phyloP scores from a whole-genome alignment of 2,113 vertebrate species.

The Glareola pratincola region DNA sequence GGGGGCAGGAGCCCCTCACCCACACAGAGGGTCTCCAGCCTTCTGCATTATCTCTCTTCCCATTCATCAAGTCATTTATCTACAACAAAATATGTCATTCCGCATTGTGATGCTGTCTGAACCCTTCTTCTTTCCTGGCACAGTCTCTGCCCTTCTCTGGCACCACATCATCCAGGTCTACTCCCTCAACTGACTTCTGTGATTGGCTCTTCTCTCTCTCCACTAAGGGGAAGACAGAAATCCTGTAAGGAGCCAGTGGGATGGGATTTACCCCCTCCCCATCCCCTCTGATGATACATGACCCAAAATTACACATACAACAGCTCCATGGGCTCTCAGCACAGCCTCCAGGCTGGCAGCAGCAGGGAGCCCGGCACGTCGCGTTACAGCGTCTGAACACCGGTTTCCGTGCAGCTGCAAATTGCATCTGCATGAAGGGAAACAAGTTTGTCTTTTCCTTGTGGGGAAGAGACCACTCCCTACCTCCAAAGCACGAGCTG shows the following conservation, averaged over 20 bases:
- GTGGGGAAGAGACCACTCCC: conserved; percentile 9
- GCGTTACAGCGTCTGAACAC: not conserved
- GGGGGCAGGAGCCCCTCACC: not conserved
- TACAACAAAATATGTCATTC: not conserved
- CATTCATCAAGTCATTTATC: not conserved
- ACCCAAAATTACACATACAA: not conserved
- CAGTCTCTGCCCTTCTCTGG: not conserved
- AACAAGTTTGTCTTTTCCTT: conserved; percentile 35
- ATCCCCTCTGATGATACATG: not conserved
- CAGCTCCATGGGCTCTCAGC: not conserved
- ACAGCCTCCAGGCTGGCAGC: not conserved
- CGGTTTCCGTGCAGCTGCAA: not conserved
- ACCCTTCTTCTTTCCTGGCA: not conserved
- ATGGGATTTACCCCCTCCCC: not conserved
- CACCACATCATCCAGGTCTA: not conserved
- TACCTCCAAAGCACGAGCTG: conserved; percentile 60
- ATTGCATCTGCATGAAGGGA: conserved; percentile 34
- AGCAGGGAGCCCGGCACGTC: rapidly evolving
- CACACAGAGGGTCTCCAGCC: not conserved
- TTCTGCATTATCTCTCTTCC: not conserved
- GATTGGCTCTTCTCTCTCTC: not conserved
- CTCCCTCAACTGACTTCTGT: not conserved
- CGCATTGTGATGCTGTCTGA: not conserved
- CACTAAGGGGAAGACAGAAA: not conserved
- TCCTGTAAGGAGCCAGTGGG: not conserved